These are phyloP conservation scores for Pissodes strobi DNA, from an alignment of 1,140 invertebrate species.

Conservation along the genomic window DNA sequence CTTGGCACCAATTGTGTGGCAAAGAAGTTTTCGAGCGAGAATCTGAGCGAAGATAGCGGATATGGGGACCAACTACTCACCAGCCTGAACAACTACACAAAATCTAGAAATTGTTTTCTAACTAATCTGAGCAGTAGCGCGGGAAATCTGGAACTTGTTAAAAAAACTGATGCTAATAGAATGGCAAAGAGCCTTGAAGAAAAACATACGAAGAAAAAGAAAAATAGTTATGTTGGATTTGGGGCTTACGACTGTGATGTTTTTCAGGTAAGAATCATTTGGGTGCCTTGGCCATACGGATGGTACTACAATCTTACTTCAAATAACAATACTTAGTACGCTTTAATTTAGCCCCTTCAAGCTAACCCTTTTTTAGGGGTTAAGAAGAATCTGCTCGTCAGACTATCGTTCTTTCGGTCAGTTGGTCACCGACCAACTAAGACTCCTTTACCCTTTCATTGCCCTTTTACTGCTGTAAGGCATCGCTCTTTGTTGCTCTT, in stretches of 20 bases:
- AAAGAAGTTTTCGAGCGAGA: constrained; percentile 69
- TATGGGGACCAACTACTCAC: constrained; percentile 65
- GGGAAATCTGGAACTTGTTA: constrained; percentile 2
- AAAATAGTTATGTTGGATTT: constrained; percentile 39
- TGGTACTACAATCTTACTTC: no score
- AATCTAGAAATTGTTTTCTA: constrained; percentile 51
- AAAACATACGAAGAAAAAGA: constrained; percentile 25
- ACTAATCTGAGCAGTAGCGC: constrained; percentile 54
- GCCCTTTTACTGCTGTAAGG: no score
- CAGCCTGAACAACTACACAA: constrained; percentile 35
- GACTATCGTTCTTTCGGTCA: no score
- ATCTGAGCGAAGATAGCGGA: constrained; percentile 75
- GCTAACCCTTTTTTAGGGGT: no score
- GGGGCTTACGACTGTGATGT: constrained; percentile 52
- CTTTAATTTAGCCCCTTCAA: no score
- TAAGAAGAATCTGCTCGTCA: no score
- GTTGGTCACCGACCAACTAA: no score
- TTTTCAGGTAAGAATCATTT: constrained; percentile 40
- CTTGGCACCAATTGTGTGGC: constrained; percentile 30
- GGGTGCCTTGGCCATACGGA: no score
- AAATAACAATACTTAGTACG: no score
- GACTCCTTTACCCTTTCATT: no score
- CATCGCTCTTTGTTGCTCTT: no score
- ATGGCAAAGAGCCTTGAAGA: constrained; percentile 10
- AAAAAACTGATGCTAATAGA: constrained; percentile 3